Percentiles rank a stretch among this genome's conserved stretches.
Evolutionary conservation across 1,140 invertebrate species (phyloP).

Genomic region (Heliconius hermathena): DNA sequence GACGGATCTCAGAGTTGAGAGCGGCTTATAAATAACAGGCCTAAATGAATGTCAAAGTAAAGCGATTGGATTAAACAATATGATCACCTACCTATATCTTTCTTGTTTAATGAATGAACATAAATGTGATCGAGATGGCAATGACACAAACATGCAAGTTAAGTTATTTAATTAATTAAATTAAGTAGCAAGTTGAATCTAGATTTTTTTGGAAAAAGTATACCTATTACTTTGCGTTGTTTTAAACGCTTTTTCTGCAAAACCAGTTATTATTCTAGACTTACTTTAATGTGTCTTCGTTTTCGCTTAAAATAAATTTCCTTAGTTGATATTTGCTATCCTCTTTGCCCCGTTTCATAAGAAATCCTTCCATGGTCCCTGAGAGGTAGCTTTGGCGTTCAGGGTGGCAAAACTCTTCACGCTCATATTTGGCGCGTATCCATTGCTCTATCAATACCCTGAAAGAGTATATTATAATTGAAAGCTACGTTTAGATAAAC

Average conservation of each 20-base stretch:
- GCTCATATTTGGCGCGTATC: constrained; percentile 94
- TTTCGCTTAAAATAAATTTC: constrained; percentile 91
- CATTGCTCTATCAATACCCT: constrained; percentile 95
- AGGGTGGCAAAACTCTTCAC: constrained; percentile 92
- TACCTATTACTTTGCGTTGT: not conserved
- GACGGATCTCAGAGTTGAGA: no score
- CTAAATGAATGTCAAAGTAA: constrained; percentile 36
- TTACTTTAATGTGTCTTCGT: constrained; percentile 85
- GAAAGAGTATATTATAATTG: constrained; percentile 28
- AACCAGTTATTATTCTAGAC: not conserved
- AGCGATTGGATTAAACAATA: constrained; percentile 37
- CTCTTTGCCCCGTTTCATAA: constrained; percentile 95
- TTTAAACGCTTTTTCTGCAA: not conserved
- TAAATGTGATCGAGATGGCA: constrained; percentile 25
- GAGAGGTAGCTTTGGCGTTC: constrained; percentile 89
- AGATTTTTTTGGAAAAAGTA: not conserved
- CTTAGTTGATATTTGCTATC: constrained; percentile 91
- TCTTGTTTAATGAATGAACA: constrained; percentile 30
- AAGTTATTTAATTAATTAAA: constrained; percentile 14
- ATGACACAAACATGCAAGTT: constrained; percentile 36
- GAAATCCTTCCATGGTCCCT: constrained; percentile 90
- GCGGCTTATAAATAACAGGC: no score
- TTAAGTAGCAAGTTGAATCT: not conserved
- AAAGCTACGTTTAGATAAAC: no score
- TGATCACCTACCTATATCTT: constrained; percentile 24